phyloP scores from a whole-genome alignment of 2,113 vertebrate species.

The Vidua chalybeata region DNA sequence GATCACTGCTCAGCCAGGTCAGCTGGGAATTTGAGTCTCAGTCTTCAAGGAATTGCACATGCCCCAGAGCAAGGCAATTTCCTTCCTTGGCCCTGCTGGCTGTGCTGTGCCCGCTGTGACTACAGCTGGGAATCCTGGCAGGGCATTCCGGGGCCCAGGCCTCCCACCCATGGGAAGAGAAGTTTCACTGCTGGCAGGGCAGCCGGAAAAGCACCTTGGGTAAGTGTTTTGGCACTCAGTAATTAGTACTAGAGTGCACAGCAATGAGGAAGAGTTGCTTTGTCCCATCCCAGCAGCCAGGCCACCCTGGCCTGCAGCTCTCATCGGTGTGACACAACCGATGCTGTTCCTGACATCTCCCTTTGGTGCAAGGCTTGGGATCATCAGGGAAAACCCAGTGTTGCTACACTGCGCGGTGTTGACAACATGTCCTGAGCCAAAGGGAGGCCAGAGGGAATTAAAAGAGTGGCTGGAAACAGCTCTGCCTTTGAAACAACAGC shows the following conservation, averaged over 20 bases:
- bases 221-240: background rate
- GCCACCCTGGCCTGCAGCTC: background rate
- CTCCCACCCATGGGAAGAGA: background rate
- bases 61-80: background rate
- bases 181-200: background rate
- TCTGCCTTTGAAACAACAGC: background rate
- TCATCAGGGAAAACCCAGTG: background rate
- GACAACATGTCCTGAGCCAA: background rate
- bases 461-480: background rate
- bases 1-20: background rate
- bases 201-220: background rate
- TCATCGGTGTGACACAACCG: background rate
- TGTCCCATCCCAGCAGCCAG: background rate
- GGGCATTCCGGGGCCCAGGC: rapidly evolving
- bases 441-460: background rate
- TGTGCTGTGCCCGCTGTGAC: background rate
- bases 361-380: background rate
- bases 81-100: background rate
- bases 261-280: background rate
- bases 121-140: background rate
- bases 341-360: background rate
- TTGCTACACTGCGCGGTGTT: background rate
- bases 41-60: background rate
- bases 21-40: background rate
- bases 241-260: background rate